These are phyloP conservation scores for Porites divaricata DNA, from an alignment of 92 coral and sea anemone species.

Conservation along the genomic window DNA sequence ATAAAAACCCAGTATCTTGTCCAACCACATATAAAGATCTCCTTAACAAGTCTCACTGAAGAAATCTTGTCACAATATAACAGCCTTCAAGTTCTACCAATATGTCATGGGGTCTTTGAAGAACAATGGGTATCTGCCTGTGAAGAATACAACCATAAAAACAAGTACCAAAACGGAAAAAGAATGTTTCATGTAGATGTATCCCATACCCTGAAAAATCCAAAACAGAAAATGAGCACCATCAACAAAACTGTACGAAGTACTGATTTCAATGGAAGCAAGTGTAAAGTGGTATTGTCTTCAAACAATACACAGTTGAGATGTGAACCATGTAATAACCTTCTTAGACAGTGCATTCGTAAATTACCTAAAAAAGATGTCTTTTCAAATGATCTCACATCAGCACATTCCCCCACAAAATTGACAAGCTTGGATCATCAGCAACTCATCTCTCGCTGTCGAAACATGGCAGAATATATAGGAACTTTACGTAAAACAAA, in stretches of 20 bases:
- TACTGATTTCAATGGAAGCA: not conserved
- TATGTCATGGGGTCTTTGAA: not conserved
- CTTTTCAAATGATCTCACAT: not conserved
- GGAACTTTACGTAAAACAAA: not conserved
- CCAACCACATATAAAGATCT: not conserved
- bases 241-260: not conserved
- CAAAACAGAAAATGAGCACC: not conserved
- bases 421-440: not conserved
- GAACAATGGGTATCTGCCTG: constrained; percentile 1
- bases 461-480: constrained; percentile 12
- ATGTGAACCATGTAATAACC: not conserved
- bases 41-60: not conserved
- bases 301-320: not conserved
- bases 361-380: not conserved
- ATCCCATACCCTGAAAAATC: not conserved
- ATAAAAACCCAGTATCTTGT: not conserved
- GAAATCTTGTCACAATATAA: not conserved
- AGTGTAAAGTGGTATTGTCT: not conserved
- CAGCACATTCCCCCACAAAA: not conserved
- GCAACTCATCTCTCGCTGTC: constrained; percentile 6
- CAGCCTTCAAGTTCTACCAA: not conserved
- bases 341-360: constrained; percentile 1
- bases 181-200: not conserved
- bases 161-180: constrained; percentile 12
- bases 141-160: not conserved